phyloP scores from a whole-genome alignment of 2,888 invertebrate genomes.

The Drosophila acutilabella region DNA sequence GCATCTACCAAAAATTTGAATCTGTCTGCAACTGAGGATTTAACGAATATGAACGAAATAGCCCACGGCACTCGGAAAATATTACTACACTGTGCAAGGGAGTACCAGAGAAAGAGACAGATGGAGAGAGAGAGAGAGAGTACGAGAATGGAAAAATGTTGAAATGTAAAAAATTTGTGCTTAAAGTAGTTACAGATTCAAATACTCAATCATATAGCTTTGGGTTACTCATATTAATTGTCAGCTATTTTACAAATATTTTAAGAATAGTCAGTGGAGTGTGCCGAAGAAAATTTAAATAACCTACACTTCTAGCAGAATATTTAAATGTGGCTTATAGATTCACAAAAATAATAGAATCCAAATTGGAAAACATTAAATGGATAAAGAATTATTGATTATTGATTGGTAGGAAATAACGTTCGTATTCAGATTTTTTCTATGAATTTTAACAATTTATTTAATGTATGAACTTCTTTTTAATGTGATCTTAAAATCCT shows the following conservation, averaged over 20 bases:
- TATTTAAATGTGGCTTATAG: too few relatives aligned
- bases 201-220: slow-evolving; percentile 59
- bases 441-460: too few relatives aligned
- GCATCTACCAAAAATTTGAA: slow-evolving; percentile 78
- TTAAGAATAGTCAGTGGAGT: neutral
- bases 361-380: too few relatives aligned
- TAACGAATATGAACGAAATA: slow-evolving; percentile 81
- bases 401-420: too few relatives aligned
- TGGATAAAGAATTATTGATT: too few relatives aligned
- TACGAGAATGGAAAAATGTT: slow-evolving; percentile 38
- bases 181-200: slow-evolving; percentile 61
- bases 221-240: slow-evolving; percentile 30
- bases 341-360: too few relatives aligned
- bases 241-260: slow-evolving; percentile 3
- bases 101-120: neutral
- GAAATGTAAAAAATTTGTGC: slow-evolving; percentile 47
- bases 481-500: too few relatives aligned
- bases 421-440: too few relatives aligned
- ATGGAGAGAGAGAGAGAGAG: neutral
- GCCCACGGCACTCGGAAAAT: slow-evolving; percentile 74
- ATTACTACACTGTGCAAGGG: slow-evolving; percentile 40
- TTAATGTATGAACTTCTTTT: too few relatives aligned
- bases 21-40: slow-evolving; percentile 82
- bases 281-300: neutral
- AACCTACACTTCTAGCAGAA: too few relatives aligned